phyloP scores from a whole-genome alignment of 2,797 vertebrate genomes.

The Lateolabrax maculatus region DNA sequence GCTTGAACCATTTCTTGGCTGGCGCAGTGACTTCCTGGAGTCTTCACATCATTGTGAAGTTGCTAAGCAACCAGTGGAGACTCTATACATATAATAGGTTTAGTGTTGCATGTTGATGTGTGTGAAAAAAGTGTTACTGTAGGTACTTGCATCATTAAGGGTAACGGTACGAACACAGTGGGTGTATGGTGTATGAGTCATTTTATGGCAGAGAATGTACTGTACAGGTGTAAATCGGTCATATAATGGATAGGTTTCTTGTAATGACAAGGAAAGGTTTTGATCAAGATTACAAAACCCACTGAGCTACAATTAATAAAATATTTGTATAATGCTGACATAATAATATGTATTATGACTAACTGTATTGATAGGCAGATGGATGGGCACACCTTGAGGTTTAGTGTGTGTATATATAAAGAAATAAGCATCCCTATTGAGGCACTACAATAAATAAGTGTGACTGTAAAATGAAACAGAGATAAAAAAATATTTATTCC shows the following conservation, averaged over 20 bases:
- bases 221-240: too few species aligned
- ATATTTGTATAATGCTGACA: neutral
- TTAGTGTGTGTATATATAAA: neutral
- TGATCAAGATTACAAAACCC: conserved; percentile 3
- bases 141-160: neutral
- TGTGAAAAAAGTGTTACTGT: neutral
- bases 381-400: neutral
- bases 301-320: conserved; percentile 13
- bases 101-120: neutral
- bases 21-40: neutral
- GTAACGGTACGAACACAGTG: neutral
- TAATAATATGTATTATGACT: neutral
- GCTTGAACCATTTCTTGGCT: too few species aligned
- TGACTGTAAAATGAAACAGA: conserved; percentile 12
- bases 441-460: neutral
- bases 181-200: neutral
- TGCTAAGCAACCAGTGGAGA: neutral
- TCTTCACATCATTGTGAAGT: neutral
- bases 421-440: neutral
- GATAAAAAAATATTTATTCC: neutral
- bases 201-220: neutral
- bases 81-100: too few species aligned
- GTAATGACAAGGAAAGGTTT: neutral
- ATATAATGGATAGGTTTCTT: neutral
- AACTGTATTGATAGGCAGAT: neutral